Evolutionary conservation across 2,888 invertebrate species (phyloP).

Genomic region (Melieria crassipennis): DNA sequence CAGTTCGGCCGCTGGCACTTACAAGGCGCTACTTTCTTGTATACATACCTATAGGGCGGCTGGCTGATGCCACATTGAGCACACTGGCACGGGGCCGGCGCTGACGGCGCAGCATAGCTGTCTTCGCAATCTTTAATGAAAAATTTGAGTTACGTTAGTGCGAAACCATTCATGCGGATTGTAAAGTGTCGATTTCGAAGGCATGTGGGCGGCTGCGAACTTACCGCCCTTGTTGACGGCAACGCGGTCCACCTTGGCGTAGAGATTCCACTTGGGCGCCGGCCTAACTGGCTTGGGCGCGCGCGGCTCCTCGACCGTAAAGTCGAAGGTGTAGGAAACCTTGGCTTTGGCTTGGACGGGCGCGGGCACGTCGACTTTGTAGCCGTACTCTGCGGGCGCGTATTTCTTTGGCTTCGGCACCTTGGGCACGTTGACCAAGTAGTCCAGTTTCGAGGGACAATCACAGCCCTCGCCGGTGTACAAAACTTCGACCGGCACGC

Average conservation of each 20-base stretch:
- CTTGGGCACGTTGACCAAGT: slow-evolving; percentile 53
- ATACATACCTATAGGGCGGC: slow-evolving; percentile 56
- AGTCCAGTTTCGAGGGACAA: slow-evolving; percentile 54
- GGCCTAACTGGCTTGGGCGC: slow-evolving; percentile 43
- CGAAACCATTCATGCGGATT: neutral
- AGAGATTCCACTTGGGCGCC: slow-evolving; percentile 47
- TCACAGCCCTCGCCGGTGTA: slow-evolving; percentile 57
- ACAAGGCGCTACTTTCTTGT: slow-evolving; percentile 34
- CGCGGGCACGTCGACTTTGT: slow-evolving; percentile 55
- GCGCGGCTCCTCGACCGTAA: slow-evolving; percentile 58
- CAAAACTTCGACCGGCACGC: slow-evolving; percentile 51
- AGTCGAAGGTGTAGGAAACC: slow-evolving; percentile 58
- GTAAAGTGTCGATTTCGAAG: neutral
- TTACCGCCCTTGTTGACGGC: slow-evolving; percentile 53
- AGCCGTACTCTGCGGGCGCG: slow-evolving; percentile 49
- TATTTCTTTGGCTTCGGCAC: slow-evolving; percentile 42
- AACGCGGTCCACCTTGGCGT: slow-evolving; percentile 55
- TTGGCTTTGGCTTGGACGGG: slow-evolving; percentile 50
- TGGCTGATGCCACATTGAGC: slow-evolving; percentile 44
- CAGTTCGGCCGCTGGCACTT: slow-evolving; percentile 35
- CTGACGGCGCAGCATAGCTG: slow-evolving; percentile 8
- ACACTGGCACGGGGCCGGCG: slow-evolving; percentile 46
- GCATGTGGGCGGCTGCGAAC: slow-evolving; percentile 26
- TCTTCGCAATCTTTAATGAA: slow-evolving; percentile 48
- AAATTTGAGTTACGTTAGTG: neutral